These are phyloP conservation scores for Phaetusa simplex DNA, from an alignment of 2,113 vertebrate species.

Conservation along the genomic window DNA sequence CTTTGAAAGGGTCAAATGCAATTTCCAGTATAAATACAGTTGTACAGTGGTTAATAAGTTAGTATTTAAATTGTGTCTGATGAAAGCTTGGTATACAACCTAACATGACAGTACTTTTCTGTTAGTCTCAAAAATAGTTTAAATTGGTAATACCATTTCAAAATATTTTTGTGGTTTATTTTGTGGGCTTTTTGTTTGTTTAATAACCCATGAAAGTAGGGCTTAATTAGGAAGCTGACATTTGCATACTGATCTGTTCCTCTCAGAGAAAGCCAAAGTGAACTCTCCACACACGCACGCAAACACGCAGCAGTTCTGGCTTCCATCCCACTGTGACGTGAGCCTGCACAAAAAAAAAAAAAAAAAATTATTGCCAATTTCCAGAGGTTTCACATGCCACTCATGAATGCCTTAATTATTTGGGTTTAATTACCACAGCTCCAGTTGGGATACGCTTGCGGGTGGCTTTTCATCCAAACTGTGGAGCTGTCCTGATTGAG, in stretches of 20 bases:
- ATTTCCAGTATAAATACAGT: slow-evolving; percentile 31
- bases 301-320: background rate
- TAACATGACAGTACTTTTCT: background rate
- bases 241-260: background rate
- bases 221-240: background rate
- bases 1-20: background rate
- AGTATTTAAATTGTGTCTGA: slow-evolving; percentile 14
- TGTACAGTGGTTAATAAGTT: background rate
- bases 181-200: background rate
- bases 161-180: background rate
- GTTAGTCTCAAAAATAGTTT: background rate
- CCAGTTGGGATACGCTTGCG: background rate
- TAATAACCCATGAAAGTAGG: background rate
- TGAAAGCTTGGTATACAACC: slow-evolving; percentile 29
- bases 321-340: background rate
- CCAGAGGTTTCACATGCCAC: background rate
- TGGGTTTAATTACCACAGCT: background rate
- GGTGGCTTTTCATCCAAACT: background rate
- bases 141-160: background rate
- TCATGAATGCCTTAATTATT: background rate
- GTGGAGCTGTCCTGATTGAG: background rate
- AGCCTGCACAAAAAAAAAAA: background rate
- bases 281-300: background rate
- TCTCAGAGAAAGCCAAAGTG: background rate
- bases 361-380: background rate